Conservation (phyloP, 2,797 vertebrate genomes). For the Etheostoma perlongum region DNA sequence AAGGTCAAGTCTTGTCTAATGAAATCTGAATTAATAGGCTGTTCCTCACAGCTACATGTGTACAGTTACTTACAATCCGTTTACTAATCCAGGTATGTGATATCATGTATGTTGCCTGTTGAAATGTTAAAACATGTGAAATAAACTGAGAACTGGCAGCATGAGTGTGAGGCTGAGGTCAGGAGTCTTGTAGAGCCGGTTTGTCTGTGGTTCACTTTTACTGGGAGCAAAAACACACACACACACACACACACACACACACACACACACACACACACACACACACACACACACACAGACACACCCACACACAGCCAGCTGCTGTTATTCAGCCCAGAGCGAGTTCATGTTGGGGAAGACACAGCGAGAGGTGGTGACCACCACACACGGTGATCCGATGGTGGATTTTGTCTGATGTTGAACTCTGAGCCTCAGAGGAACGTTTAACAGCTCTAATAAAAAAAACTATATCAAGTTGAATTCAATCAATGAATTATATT, state of each 20-base stretch:
- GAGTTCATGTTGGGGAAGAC: too few species aligned
- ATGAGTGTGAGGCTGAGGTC: constrained; percentile 29
- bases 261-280: too few species aligned
- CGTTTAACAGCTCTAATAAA: too few species aligned
- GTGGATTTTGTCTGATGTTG: constrained; percentile 37
- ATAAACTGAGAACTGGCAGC: constrained; percentile 10
- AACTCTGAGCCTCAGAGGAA: constrained; percentile 18
- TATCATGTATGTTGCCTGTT: not conserved
- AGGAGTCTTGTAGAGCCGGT: not conserved
- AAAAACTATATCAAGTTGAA: too few species aligned
- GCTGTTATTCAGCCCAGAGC: too few species aligned
- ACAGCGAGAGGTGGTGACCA: constrained; percentile 9
- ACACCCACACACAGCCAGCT: too few species aligned
- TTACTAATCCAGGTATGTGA: not conserved
- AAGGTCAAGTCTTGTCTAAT: not conserved
- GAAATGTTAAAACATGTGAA: constrained; percentile 4
- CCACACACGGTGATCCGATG: constrained; percentile 31
- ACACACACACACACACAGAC: too few species aligned
- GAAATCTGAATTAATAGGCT: not conserved
- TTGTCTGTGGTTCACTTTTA: constrained; percentile 54
- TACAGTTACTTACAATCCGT: not conserved
- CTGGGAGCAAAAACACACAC: constrained; percentile 24
- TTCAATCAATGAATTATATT: too few species aligned
- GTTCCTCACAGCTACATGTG: not conserved
- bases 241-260: too few species aligned